phyloP scores from a whole-genome alignment of 2,888 invertebrate species.

The Empis stercorea region DNA sequence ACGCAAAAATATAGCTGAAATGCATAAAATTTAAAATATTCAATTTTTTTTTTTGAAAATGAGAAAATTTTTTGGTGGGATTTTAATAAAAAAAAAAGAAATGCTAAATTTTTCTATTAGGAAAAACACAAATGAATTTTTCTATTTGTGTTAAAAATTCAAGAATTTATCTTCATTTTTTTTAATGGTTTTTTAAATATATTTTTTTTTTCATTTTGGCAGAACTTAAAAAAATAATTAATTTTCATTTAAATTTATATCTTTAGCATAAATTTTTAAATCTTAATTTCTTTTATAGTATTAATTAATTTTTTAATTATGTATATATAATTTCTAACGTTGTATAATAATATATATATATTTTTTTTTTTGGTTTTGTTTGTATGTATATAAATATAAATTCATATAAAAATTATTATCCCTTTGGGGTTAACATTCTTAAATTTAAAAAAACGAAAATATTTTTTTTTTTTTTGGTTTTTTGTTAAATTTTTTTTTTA shows the following conservation, averaged over 20 bases:
- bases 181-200: too few species aligned
- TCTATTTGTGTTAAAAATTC: too few species aligned
- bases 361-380: not conserved
- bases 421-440: constrained; percentile 14
- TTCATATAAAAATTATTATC: constrained; percentile 16
- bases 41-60: not conserved
- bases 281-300: not conserved
- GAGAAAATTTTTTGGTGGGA: too few species aligned
- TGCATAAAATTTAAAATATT: constrained; percentile 5
- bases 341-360: not conserved
- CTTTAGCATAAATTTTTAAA: too few species aligned
- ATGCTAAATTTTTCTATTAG: too few species aligned
- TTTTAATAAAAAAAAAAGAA: too few species aligned
- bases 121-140: too few species aligned
- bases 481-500: constrained; percentile 1
- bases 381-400: constrained; percentile 11
- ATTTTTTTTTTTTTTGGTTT: constrained; percentile 3
- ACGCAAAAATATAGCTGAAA: constrained; percentile 12
- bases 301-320: not conserved
- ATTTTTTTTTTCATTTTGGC: too few species aligned
- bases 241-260: too few species aligned
- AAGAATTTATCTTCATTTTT: too few species aligned
- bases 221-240: too few species aligned
- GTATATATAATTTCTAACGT: too few species aligned
- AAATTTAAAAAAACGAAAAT: constrained; percentile 1